Base-by-base conservation (phyloP, 2,888 invertebrate genomes). In the Aphidius colemani region DNA sequence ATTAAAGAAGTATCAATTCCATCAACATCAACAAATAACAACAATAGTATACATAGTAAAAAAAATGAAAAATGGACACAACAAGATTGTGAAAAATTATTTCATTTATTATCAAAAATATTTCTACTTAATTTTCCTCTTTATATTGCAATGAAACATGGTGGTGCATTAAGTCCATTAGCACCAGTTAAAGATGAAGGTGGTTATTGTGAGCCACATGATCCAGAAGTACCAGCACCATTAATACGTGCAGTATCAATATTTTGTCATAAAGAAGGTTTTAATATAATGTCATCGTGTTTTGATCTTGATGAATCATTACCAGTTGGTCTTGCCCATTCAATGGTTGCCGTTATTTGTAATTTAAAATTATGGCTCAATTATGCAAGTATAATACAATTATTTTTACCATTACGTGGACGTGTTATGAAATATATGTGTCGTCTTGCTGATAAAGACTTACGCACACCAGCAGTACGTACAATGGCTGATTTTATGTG, bases 401-500 rank as follows among this genome's bases (percentile, higher is more conserved):
- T 94, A 70, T 92, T 96, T 78, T 91, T 95, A 81, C 95, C 95
- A 13, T 84, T 96, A 70, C 88, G 96, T 66, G 90, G 92, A 69
- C 90, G 92, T 75, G 94, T 96, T 67, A 86, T 97, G 74, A 88
- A 93, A 72, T 97, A 95, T 78, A 95, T 97, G 95, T 96, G 96
- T 83, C 92, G 91, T 82, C 86, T 96, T 70, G 92, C 93, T 13
- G 96, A 97, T 82, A 94, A 94, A 77, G 96, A 96, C 83, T 85
- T 96, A 58, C 88, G 96, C 69, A 89, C 93, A 62, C 92, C 93
- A 40, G 93, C 93, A 48, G 94, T 94, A 46, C 91, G 95, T 73
- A 93, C 94, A 73, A 95, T 96, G 94, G 96, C 95, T 72, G 94
- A 96, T 85, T 94, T 95, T 78, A 95, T 96, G 89, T 96, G 96